A percentile compares a stretch with the other conserved stretches of the same genome.
phyloP scores from a whole-genome alignment of 2,797 vertebrate species.

The Parotocinclus haroldoi region DNA sequence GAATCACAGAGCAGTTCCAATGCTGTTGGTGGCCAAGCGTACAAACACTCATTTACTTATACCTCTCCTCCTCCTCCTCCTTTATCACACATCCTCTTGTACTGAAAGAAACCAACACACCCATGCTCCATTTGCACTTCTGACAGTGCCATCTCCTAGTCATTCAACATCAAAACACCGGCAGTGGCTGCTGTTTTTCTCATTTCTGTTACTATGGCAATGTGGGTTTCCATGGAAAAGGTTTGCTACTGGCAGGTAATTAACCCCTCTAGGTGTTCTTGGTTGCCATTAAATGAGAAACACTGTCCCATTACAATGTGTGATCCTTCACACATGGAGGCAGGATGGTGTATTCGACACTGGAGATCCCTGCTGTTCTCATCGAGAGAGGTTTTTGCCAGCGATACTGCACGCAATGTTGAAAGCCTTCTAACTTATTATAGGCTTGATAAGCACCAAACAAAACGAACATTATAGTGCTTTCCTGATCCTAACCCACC shows the following conservation, averaged over 20 bases:
- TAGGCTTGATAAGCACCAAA: too few species aligned
- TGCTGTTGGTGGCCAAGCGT: neutral
- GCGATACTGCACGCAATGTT: too few species aligned
- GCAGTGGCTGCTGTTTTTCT: constrained; percentile 35
- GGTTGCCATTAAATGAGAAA: constrained; percentile 22
- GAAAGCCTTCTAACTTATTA: too few species aligned
- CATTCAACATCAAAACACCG: constrained; percentile 46
- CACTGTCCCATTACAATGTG: constrained; percentile 14
- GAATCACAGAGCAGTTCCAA: constrained; percentile 27
- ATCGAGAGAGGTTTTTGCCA: neutral
- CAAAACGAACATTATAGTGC: too few species aligned
- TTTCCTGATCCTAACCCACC: too few species aligned
- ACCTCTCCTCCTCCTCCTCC: constrained; percentile 11
- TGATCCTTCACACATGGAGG: constrained; percentile 2
- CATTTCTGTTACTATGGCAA: constrained; percentile 58
- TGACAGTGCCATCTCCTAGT: constrained; percentile 41
- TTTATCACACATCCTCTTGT: neutral
- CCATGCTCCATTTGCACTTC: constrained; percentile 45
- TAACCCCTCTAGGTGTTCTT: constrained; percentile 45
- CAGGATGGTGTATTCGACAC: neutral
- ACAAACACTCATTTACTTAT: constrained; percentile 12
- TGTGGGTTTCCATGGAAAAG: constrained; percentile 51
- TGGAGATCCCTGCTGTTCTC: neutral
- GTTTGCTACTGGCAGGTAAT: constrained; percentile 51
- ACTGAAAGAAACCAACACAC: constrained; percentile 13